phyloP scores from a whole-genome alignment of 2,888 invertebrate genomes.

The Entomobrya proxima region DNA sequence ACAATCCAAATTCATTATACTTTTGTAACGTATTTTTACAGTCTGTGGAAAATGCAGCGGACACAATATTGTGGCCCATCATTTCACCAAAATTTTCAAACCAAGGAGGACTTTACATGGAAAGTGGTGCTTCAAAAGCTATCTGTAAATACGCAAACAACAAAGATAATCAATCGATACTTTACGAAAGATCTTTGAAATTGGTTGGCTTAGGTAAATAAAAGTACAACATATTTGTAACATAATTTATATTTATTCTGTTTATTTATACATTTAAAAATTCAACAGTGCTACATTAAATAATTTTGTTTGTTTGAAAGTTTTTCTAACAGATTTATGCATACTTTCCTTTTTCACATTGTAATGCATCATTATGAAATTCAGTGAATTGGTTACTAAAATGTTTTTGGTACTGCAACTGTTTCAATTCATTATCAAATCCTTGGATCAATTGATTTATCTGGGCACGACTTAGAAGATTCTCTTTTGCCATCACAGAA shows the following conservation, averaged over 20 bases:
- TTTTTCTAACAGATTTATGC: too few relatives aligned
- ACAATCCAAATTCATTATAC: too few relatives aligned
- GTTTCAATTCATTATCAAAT: too few relatives aligned
- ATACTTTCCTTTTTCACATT: too few relatives aligned
- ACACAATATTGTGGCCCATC: constrained; percentile 86
- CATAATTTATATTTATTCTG: not conserved
- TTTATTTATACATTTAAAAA: not conserved
- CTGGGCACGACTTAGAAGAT: too few relatives aligned
- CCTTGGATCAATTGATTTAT: too few relatives aligned
- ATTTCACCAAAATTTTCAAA: constrained; percentile 85
- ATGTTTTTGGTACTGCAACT: too few relatives aligned
- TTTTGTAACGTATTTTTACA: not conserved
- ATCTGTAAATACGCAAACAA: not conserved
- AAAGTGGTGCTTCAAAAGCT: constrained; percentile 75
- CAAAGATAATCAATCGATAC: not conserved
- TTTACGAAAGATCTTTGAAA: not conserved
- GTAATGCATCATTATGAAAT: too few relatives aligned
- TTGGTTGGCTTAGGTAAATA: constrained; percentile 3
- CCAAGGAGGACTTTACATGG: constrained; percentile 87
- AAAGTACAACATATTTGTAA: not conserved
- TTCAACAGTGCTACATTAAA: not conserved
- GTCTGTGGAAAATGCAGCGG: constrained; percentile 84
- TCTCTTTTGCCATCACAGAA: too few relatives aligned
- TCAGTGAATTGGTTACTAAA: too few relatives aligned
- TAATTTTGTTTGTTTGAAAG: too few relatives aligned